A percentile compares a stretch with the other conserved stretches of the same genome.
These are phyloP conservation scores for Phocides pigmalion DNA, from an alignment of 1,140 invertebrate genomes.

Conservation along the genomic window DNA sequence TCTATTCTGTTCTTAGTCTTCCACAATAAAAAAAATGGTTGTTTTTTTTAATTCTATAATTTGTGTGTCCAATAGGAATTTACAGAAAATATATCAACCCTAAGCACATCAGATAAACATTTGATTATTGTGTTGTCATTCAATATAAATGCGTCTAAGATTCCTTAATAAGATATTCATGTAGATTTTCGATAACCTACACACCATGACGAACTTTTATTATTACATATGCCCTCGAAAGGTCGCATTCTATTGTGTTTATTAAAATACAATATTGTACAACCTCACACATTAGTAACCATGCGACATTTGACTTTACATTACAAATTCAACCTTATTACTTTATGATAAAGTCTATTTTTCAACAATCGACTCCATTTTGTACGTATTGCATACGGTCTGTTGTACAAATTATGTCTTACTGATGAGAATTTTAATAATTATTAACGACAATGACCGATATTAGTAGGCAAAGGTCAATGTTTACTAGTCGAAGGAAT, in stretches of 20 bases:
- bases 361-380: not conserved
- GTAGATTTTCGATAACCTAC: not conserved
- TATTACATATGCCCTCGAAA: constrained; percentile 1
- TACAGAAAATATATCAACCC: too few relatives aligned
- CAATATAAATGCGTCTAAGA: too few relatives aligned
- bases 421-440: constrained; percentile 17
- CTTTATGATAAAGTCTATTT: not conserved
- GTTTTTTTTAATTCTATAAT: too few relatives aligned
- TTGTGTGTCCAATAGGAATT: too few relatives aligned
- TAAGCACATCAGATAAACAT: too few relatives aligned
- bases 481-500: constrained; percentile 7
- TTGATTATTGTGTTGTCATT: too few relatives aligned
- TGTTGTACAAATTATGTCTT: not conserved
- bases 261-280: constrained; percentile 17
- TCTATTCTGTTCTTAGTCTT: too few relatives aligned
- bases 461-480: constrained; percentile 20
- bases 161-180: not conserved
- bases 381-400: not conserved
- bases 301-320: not conserved
- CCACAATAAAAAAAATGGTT: too few relatives aligned
- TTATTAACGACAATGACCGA: constrained; percentile 14
- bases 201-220: not conserved
- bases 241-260: constrained; percentile 14
- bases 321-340: not conserved
- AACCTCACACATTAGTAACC: not conserved